These are phyloP conservation scores for Liasis olivaceus DNA, from an alignment of 2,797 vertebrate genomes.

Conservation along the genomic window DNA sequence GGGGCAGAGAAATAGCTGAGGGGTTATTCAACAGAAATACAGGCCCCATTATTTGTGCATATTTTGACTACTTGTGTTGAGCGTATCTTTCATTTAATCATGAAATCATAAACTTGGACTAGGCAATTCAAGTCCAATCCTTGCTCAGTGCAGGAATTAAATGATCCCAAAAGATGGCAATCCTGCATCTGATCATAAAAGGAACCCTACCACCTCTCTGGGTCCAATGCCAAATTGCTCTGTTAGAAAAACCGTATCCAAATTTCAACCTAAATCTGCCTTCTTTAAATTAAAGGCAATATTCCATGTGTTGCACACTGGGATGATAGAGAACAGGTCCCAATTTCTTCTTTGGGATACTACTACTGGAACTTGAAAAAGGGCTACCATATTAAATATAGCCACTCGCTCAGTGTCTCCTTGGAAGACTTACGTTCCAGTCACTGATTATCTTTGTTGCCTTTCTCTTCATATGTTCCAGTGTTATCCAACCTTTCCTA, in stretches of 20 bases:
- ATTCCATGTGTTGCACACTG: neutral
- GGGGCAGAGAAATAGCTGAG: no score
- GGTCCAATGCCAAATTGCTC: neutral
- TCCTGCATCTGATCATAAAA: neutral
- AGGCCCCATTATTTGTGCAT: no score
- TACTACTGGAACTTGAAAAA: neutral
- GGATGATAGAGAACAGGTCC: neutral
- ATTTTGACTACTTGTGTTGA: no score
- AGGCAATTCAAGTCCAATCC: neutral
- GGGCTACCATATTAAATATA: neutral
- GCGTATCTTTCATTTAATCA: no score
- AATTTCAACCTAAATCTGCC: neutral
- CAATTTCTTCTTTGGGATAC: neutral
- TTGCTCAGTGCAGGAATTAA: neutral
- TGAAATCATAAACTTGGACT: neutral
- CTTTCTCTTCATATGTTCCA: no score
- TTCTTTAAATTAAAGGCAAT: neutral
- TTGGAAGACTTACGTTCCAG: neutral
- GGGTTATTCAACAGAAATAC: no score
- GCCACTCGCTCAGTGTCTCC: neutral
- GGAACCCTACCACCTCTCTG: neutral
- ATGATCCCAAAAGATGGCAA: neutral
- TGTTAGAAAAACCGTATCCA: neutral
- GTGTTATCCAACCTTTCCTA: no score
- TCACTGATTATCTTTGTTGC: neutral